Evolutionary conservation across 2,113 vertebrate genomes (phyloP), one percentile per base, ranked within the genome.

Genomic region (Ascaphus truei): DNA sequence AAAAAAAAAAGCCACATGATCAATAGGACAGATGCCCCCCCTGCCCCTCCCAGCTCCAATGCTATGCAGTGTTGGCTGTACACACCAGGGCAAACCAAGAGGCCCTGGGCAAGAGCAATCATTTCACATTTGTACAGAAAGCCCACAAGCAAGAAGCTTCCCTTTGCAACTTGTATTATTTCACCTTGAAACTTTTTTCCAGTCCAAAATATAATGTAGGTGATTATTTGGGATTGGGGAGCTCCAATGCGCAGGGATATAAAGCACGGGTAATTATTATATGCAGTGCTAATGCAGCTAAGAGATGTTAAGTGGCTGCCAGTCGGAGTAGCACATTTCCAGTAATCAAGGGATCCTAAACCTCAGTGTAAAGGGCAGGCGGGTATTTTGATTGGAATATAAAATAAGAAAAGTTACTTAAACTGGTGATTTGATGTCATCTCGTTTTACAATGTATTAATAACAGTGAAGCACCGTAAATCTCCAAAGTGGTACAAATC

Each of bases 91-190:
- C 39, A 50, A 26, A 26, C 37, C 33, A 36, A 3, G 56, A 78
- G 79, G 75, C 68, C 80, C 63, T 7, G 22, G 66, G 55, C 79
- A 41, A 36, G n/a, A 53, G 13, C 48, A 11, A 15, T 15, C 22
- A 34, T 18, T 45, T 4, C 41, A 45, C n/a, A n/a, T n/a, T n/a
- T n/a, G n/a, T n/a, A n/a, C n/a, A n/a, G n/a, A n/a, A n/a, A n/a
- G n/a, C n/a, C n/a, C n/a, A n/a, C n/a, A n/a, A n/a, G n/a, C n/a
- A n/a, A n/a, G n/a, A n/a, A n/a, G n/a, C n/a, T n/a, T n/a, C n/a
- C n/a, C n/a, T n/a, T n/a, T n/a, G n/a, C n/a, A n/a, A n/a, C n/a
- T n/a, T n/a, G n/a, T n/a, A n/a, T n/a, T n/a, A n/a, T n/a, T n/a
- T n/a, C n/a, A n/a, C n/a, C n/a, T n/a, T n/a, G n/a, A n/a, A n/a